Evolutionary conservation across 2,113 vertebrate species (phyloP).

Genomic region (Notechis scutatus): DNA sequence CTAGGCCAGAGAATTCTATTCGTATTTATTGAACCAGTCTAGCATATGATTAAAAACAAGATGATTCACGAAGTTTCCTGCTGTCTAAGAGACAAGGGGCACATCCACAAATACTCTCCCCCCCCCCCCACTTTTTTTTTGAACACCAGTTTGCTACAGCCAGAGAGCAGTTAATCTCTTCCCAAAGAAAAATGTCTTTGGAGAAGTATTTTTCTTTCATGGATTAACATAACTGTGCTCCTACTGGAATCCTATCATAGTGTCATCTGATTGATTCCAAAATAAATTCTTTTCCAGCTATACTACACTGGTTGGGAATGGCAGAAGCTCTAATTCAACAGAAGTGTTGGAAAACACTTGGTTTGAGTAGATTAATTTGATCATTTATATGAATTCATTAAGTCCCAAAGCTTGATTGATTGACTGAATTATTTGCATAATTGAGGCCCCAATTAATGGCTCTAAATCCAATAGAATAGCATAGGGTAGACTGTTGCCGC

Average conservation of each 20-base stretch:
- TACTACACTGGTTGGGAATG: background rate
- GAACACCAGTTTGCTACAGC: background rate
- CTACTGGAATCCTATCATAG: background rate
- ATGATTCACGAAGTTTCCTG: constrained; percentile 23
- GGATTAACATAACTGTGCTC: background rate
- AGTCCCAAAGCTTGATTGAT: background rate
- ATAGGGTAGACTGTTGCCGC: background rate
- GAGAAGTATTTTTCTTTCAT: background rate
- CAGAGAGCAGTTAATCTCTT: background rate
- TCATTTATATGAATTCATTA: background rate
- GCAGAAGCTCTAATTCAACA: background rate
- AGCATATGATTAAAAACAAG: background rate
- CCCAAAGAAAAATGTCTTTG: background rate
- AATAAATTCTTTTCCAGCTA: background rate
- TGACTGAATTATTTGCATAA: constrained; percentile 19
- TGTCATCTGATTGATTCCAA: background rate
- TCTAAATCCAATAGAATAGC: background rate
- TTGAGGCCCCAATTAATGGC: background rate
- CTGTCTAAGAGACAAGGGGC: constrained; percentile 1
- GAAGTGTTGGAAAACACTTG: background rate
- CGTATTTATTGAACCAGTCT: background rate
- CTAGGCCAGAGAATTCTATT: background rate
- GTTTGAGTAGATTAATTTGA: background rate
- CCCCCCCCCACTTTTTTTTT: background rate
- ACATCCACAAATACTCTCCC: background rate